A percentile compares a stretch with the other conserved stretches of the same genome.
Evolutionary conservation across 2,113 vertebrate species (phyloP).

Genomic region (Tragulus kanchil): DNA sequence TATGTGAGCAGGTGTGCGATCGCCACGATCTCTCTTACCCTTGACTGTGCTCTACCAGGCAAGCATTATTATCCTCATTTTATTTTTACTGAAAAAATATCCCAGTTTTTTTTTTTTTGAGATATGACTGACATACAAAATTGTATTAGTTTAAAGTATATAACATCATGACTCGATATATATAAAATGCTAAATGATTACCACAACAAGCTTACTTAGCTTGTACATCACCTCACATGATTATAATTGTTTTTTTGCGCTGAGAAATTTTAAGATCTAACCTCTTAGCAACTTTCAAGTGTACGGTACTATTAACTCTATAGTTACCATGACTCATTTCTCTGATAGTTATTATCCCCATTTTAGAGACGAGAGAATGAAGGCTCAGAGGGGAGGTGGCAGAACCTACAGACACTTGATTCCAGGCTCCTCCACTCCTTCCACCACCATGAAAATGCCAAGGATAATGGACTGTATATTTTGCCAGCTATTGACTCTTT

Average conservation of each 20-base stretch:
- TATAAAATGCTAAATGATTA: neutral
- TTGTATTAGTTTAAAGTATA: neutral
- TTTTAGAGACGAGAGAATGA: slow-evolving; percentile 37
- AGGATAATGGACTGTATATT: neutral
- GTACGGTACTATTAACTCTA: neutral
- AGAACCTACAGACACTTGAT: neutral
- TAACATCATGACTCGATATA: neutral
- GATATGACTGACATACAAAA: neutral
- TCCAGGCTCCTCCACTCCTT: neutral
- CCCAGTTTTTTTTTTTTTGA: neutral
- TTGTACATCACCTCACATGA: neutral
- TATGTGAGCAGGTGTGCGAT: neutral
- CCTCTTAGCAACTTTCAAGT: neutral
- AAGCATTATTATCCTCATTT: neutral
- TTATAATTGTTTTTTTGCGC: neutral
- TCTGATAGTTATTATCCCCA: neutral
- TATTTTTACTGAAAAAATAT: neutral
- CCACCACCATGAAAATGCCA: neutral
- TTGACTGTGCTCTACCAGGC: neutral
- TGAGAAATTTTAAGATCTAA: neutral
- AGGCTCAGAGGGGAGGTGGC: neutral
- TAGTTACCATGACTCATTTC: neutral
- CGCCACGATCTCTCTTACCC: neutral
- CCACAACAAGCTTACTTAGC: neutral
- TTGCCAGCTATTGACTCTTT: neutral